phyloP scores from a whole-genome alignment of 2,888 invertebrate species.

The Zygaena filipendulae region DNA sequence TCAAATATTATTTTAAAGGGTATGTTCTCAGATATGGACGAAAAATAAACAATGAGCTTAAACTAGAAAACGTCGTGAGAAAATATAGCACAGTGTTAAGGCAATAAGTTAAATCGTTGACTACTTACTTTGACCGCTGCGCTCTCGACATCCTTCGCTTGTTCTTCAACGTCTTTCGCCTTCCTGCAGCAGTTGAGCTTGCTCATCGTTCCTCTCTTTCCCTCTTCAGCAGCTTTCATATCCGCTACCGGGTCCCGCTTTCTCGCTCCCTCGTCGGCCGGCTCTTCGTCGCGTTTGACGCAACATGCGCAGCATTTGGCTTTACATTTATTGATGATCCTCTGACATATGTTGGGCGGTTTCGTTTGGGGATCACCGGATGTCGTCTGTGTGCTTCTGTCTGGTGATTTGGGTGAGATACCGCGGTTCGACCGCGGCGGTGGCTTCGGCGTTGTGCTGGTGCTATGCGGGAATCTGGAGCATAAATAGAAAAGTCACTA shows the following conservation, averaged over 20 bases:
- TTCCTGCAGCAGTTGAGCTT: conserved; percentile 49
- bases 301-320: conserved; percentile 61
- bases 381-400: conserved; percentile 19
- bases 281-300: conserved; percentile 32
- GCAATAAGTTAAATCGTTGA: no score
- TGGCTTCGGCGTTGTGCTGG: conserved; percentile 55
- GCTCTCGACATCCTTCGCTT: conserved; percentile 37
- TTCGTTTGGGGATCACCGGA: conserved; percentile 22
- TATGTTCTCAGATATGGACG: no score
- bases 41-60: no score
- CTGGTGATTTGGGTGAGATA: conserved; percentile 23
- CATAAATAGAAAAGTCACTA: no score
- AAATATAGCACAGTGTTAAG: no score
- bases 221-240: conserved; percentile 11
- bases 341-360: conserved; percentile 41
- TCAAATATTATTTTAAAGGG: no score
- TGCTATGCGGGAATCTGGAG: conserved; percentile 55
- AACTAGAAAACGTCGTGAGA: no score
- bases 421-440: conserved; percentile 39
- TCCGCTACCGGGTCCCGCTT: conserved; percentile 16
- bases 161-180: conserved; percentile 40
- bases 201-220: conserved; percentile 34
- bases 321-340: conserved; percentile 50
- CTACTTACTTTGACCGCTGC: conserved; percentile 52
- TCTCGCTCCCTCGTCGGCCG: conserved; percentile 8